phyloP scores from a whole-genome alignment of 2,888 invertebrate species.

The Pyralis farinalis region DNA sequence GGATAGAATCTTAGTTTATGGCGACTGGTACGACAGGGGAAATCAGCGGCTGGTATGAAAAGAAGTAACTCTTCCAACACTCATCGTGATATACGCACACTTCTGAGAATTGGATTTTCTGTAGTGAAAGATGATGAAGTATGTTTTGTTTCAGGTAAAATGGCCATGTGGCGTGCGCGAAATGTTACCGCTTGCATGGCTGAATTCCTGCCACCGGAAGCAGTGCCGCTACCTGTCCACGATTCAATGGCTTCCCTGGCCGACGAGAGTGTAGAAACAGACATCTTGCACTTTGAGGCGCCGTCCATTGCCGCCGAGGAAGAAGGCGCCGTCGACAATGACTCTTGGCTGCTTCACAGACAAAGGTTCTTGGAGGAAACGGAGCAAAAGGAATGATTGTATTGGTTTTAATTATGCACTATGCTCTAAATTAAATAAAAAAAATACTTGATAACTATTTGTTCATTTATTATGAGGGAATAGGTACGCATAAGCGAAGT shows the following conservation, averaged over 20 bases:
- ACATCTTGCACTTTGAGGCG: constrained; percentile 64
- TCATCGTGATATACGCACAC: too few relatives aligned
- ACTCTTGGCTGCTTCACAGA: constrained; percentile 67
- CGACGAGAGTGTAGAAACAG: constrained; percentile 51
- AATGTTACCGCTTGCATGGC: constrained; percentile 84
- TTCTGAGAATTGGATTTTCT: too few relatives aligned
- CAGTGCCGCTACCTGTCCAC: constrained; percentile 83
- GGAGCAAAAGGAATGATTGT: constrained; percentile 32
- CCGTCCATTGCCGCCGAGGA: constrained; percentile 50
- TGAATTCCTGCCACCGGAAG: constrained; percentile 85
- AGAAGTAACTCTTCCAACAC: too few relatives aligned
- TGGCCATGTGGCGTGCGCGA: constrained; percentile 85
- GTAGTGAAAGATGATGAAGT: too few relatives aligned
- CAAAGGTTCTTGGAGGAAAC: constrained; percentile 66
- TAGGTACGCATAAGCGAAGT: too few relatives aligned
- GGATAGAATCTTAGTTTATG: too few relatives aligned
- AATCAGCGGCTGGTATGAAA: too few relatives aligned
- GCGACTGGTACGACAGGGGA: too few relatives aligned
- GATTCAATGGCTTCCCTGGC: constrained; percentile 82
- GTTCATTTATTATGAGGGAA: too few relatives aligned
- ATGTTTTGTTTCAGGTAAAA: constrained; percentile 47
- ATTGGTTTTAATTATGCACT: not conserved
- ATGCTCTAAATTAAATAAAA: too few relatives aligned
- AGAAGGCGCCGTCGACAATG: constrained; percentile 62
- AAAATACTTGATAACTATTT: too few relatives aligned